Evolutionary conservation across 2,113 vertebrate genomes (phyloP), one percentile per base, ranked within the genome.

Genomic region (Sphyrna mokarran): DNA sequence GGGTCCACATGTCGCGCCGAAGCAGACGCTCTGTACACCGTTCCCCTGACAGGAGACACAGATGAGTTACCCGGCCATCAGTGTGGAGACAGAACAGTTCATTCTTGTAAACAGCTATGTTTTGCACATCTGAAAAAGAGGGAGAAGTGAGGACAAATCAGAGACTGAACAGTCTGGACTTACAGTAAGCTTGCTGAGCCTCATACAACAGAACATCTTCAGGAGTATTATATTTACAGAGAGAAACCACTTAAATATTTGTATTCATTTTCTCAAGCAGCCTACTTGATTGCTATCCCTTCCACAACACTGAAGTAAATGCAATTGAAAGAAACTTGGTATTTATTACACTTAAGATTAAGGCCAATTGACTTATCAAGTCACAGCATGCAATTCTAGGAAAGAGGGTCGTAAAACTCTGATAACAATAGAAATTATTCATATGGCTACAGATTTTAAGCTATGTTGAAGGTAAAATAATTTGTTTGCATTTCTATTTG

Each of bases 61-160:
- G 97, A 96, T 98, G 99, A 5, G 98, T 98, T 94, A 99, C 97
- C 91, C 96, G 98, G 7, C 99, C 99, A 29, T 97, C 98, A 0
- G 97, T 97, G 58, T 98, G 98, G 78, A 99, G 98, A 96, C 99
- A 99, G 97, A 99, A 99, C 78, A 99, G 97, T 96, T 99, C 99
- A 18, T 96, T 99, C 96, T 98, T 99, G 96, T 97, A 98, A 89
- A 99, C 97, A 3, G 98, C 98, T 13, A 99, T 96, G 94, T 99
- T 98, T 90, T 98, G 97, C 97, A 99, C 97, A 97, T 98, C 99
- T 99, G 96, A 18, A 58, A 80, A 10, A 22, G 58, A 95, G 33
- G 33, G 43, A 43, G 48, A 69, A 66, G 90, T 14, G 16, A 72
- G 95, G 40, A 33, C 69, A 95, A 68, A 93, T 93, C 89, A 66